These are phyloP conservation scores for Drosophila ananassae DNA, from an alignment of 1,140 invertebrate species.

Conservation along the genomic window DNA sequence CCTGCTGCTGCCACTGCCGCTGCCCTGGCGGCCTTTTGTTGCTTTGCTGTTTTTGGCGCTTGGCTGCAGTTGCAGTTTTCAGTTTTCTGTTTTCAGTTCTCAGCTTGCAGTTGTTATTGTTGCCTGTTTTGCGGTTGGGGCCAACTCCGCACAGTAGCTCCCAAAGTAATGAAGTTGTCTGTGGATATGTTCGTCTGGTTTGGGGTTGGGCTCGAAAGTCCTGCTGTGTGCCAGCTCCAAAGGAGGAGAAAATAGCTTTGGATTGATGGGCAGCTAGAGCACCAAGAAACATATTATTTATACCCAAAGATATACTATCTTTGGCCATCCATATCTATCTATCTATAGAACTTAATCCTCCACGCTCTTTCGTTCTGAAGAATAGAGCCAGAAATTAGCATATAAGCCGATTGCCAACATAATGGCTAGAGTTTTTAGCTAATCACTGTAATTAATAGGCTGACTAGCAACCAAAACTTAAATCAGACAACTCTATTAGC, in stretches of 20 bases:
- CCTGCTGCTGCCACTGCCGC: slow-evolving; percentile 31
- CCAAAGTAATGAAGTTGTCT: slow-evolving; percentile 79
- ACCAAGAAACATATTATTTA: slow-evolving; percentile 9
- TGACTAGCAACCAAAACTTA: background rate
- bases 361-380: slow-evolving; percentile 19
- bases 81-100: slow-evolving; percentile 15
- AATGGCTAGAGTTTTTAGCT: slow-evolving; percentile 40
- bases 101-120: slow-evolving; percentile 47
- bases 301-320: background rate
- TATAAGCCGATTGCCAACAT: slow-evolving; percentile 45
- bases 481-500: slow-evolving; percentile 67
- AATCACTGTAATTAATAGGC: slow-evolving; percentile 63
- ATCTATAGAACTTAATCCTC: slow-evolving; percentile 17
- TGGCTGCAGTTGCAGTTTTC: slow-evolving; percentile 43
- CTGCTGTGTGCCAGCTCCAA: slow-evolving; percentile 29
- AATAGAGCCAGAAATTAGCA: slow-evolving; percentile 39
- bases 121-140: slow-evolving; percentile 55
- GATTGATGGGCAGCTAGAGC: slow-evolving; percentile 24
- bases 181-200: slow-evolving; percentile 50
- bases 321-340: background rate
- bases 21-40: slow-evolving; percentile 20
- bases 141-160: slow-evolving; percentile 65
- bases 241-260: slow-evolving; percentile 17
- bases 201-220: slow-evolving; percentile 16
- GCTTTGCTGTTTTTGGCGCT: slow-evolving; percentile 61